These are phyloP conservation scores for Tyrannus savana DNA, from an alignment of 2,113 vertebrate species.

Conservation along the genomic window DNA sequence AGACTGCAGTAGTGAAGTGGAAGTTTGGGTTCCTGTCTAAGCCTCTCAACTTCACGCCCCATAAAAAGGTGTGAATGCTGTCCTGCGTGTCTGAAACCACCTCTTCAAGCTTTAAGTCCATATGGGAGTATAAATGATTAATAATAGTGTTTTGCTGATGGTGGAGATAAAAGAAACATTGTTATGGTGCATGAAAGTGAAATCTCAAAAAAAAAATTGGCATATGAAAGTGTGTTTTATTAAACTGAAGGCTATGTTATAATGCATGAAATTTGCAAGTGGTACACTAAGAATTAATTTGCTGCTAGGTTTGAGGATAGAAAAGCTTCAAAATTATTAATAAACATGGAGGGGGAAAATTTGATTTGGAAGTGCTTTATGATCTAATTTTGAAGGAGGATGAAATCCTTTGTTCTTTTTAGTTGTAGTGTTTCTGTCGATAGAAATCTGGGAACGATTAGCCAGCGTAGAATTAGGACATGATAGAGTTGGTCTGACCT, in stretches of 20 bases:
- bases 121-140: not conserved
- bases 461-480: fast-evolving
- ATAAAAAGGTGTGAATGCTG: not conserved
- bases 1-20: not conserved
- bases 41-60: not conserved
- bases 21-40: not conserved
- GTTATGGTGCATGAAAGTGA: not conserved
- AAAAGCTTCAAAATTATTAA: not conserved
- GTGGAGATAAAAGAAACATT: not conserved
- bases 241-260: not conserved
- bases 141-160: not conserved
- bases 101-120: not conserved
- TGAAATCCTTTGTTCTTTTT: not conserved
- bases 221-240: not conserved
- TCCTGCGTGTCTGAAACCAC: not conserved
- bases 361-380: not conserved
- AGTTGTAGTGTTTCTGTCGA: not conserved
- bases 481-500: not conserved
- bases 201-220: not conserved
- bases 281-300: not conserved
- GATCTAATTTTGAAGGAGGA: not conserved
- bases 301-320: not conserved
- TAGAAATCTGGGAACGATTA: not conserved
- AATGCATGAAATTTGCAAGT: not conserved
- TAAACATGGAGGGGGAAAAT: not conserved